phyloP scores from a whole-genome alignment of 2,888 invertebrate genomes.

The Coremacera marginata region DNA sequence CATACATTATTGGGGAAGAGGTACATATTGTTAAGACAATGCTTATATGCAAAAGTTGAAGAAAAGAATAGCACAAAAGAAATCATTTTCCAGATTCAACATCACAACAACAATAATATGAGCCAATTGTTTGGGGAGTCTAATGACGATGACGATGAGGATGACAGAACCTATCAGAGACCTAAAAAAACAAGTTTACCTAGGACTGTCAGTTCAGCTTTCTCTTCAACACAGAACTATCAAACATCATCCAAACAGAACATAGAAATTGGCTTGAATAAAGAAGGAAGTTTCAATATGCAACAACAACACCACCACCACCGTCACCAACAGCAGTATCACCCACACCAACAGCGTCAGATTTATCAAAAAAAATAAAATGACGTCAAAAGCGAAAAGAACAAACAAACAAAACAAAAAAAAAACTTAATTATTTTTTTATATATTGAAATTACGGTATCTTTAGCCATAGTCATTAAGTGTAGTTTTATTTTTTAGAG shows the following conservation, averaged over 20 bases:
- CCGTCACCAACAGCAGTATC: conserved; percentile 15
- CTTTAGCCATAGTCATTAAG: too few species aligned
- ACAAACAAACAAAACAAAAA: conserved; percentile 3
- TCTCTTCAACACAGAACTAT: conserved; percentile 26
- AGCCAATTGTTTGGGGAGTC: conserved; percentile 61
- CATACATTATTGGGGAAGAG: conserved; percentile 19
- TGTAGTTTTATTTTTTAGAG: too few species aligned
- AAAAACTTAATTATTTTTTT: not conserved
- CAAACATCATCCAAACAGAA: conserved; percentile 18
- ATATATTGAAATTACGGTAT: too few species aligned
- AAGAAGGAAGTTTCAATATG: conserved; percentile 25
- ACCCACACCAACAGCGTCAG: conserved; percentile 24
- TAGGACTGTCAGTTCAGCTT: conserved; percentile 13
- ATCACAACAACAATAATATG: conserved; percentile 54
- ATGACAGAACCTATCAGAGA: conserved; percentile 43
- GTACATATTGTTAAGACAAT: conserved; percentile 31
- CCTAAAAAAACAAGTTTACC: conserved; percentile 22
- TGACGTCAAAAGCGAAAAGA: not conserved
- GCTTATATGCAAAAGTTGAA: conserved; percentile 39
- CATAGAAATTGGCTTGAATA: conserved; percentile 23
- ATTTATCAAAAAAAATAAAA: conserved; percentile 30
- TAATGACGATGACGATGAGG: conserved; percentile 58
- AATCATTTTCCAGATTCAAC: conserved; percentile 54
- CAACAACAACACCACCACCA: conserved; percentile 28
- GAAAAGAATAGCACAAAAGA: conserved; percentile 44